Base-by-base conservation (phyloP, 2,797 vertebrate genomes). In the Chaetodon trifasciatus region DNA sequence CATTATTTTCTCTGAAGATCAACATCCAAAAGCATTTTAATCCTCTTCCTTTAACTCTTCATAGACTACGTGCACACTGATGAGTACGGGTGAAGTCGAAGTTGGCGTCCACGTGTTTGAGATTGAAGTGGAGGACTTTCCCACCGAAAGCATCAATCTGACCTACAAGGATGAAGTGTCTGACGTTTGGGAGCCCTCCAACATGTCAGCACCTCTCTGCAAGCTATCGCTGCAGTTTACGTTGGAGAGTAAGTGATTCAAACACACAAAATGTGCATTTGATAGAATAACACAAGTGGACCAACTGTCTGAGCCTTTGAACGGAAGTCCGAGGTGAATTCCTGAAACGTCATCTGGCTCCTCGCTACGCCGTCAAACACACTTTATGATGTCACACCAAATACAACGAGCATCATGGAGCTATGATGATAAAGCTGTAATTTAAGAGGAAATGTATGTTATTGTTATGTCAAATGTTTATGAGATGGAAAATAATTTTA, bases 141-240 rank as follows among this genome's bases (percentile, higher is more conserved):
- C 93, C 24, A 53, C 50, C 9, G 57, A 21, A 16, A 88, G 83
- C 67, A 68, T 94, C 62, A 91, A 64, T 0, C 2, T 94, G 87
- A 83, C 84, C 6, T 92, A 93, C 50, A 49, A 66, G 1, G 81
- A 91, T 1, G 90, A 87, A 10, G n/a, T 66, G 0, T 39, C 57
- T 0, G 72, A 6, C 0, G 5, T 17, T 12, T 79, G 70, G 47
- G 10, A 56, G 0, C 55, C 69, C 12, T 74, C 73, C 6, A 32
- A 60, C 66, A 5, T 28, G 13, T 11, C 67, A 1, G 0, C 73
- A 0, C 81, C 92, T 19, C 84, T 95, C 47, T 94, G 95, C 75
- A 83, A 13, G 52, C 61, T 95, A 0, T 88, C 78, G 40, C 72
- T 95, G 76, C 94, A 94, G 72, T 95, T 96, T 85, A 42, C 80